Evolutionary conservation across 2,797 vertebrate genomes (phyloP).

Genomic region (Limosa lapponica): DNA sequence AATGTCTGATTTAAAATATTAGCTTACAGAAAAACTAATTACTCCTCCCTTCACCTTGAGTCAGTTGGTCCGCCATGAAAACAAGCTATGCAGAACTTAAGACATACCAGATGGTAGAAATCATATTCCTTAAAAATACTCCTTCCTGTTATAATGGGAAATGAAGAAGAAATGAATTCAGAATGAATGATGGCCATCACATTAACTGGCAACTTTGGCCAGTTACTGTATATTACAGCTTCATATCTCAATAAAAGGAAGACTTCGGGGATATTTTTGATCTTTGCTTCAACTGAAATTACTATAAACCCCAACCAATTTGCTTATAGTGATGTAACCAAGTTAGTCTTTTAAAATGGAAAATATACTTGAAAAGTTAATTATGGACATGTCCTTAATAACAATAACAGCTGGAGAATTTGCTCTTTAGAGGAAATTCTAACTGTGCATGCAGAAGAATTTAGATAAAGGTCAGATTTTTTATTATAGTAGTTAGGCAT

Average conservation of each 20-base stretch:
- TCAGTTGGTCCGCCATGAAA: not conserved
- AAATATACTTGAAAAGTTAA: constrained; percentile 20
- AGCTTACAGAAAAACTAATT: not conserved
- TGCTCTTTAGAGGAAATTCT: not conserved
- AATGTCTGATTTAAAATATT: not conserved
- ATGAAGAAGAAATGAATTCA: not conserved
- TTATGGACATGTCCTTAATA: not conserved
- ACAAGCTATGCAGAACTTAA: not conserved
- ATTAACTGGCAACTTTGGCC: not conserved
- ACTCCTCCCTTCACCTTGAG: not conserved
- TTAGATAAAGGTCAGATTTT: constrained; percentile 29
- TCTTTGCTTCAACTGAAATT: not conserved
- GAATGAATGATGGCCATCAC: not conserved
- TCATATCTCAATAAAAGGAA: not conserved
- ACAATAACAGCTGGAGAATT: not conserved
- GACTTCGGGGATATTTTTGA: not conserved
- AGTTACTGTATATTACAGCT: not conserved
- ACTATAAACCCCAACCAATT: not conserved
- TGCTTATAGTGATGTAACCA: not conserved
- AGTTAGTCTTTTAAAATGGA: not conserved
- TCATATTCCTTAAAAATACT: not conserved
- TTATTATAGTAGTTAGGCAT: not conserved
- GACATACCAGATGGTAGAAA: not conserved
- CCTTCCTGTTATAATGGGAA: not conserved
- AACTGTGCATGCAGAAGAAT: not conserved